Evolutionary conservation across 2,797 vertebrate species (phyloP).

Genomic region (Pipistrellus pipistrellus): DNA sequence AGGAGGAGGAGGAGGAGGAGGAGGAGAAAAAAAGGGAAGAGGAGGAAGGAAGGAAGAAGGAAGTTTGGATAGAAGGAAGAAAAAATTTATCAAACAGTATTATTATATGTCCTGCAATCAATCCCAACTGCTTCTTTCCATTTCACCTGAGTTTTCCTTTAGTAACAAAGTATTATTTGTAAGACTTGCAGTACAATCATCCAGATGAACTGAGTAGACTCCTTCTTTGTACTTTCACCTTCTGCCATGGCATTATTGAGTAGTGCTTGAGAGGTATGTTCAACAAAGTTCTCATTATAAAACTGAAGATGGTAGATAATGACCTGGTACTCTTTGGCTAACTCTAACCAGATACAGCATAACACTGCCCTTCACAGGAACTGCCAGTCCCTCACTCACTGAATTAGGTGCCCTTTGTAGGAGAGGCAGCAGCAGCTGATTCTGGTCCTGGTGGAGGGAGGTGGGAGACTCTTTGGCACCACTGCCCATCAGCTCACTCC

Average conservation of each 20-base stretch:
- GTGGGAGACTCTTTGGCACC: neutral
- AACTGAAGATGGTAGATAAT: neutral
- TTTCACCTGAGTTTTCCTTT: neutral
- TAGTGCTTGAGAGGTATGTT: neutral
- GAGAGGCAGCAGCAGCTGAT: neutral
- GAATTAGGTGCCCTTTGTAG: neutral
- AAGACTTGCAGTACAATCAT: neutral
- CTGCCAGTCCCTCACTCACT: neutral
- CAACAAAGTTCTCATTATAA: neutral
- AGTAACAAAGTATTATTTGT: neutral
- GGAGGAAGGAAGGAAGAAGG: neutral
- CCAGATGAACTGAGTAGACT: neutral
- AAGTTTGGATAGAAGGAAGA: neutral
- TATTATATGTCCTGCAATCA: neutral
- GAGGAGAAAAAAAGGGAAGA: neutral
- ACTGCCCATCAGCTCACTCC: neutral
- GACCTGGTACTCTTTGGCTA: neutral
- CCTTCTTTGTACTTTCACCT: neutral
- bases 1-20: too few species aligned
- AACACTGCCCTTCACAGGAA: neutral
- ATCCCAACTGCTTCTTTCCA: neutral
- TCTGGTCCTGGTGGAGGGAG: neutral
- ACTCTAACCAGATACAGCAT: neutral
- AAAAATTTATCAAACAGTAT: neutral
- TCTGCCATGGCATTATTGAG: neutral